Percentiles rank a stretch among this genome's conserved stretches.
Evolutionary conservation across 2,888 invertebrate genomes (phyloP).

Genomic region (Andrena bicolor): DNA sequence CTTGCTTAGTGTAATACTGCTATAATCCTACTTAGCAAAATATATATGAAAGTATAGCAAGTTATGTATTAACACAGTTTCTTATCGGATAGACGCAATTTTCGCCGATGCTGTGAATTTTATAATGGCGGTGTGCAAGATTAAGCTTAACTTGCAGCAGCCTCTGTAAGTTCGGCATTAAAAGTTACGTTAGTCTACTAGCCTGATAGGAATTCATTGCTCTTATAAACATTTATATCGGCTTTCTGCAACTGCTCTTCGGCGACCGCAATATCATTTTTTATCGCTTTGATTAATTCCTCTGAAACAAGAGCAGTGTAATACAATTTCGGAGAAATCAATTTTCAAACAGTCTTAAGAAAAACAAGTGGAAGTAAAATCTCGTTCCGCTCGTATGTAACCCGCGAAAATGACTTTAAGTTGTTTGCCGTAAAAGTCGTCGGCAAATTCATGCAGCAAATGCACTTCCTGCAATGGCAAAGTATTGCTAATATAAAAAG

Average conservation of each 20-base stretch:
- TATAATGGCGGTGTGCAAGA: too few species aligned
- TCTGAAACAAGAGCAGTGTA: slow-evolving; percentile 85
- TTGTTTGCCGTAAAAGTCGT: slow-evolving; percentile 94
- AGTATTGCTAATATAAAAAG: neutral
- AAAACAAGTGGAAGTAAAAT: slow-evolving; percentile 88
- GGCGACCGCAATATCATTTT: slow-evolving; percentile 91
- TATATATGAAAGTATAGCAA: slow-evolving; percentile 2
- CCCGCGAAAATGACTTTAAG: slow-evolving; percentile 93
- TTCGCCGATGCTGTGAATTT: too few species aligned
- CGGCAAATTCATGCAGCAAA: slow-evolving; percentile 92
- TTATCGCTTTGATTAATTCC: slow-evolving; percentile 91
- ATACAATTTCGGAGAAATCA: neutral
- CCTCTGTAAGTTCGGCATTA: neutral
- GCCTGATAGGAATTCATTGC: slow-evolving; percentile 86
- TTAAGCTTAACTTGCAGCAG: neutral
- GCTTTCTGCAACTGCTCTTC: slow-evolving; percentile 87
- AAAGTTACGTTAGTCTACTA: slow-evolving; percentile 1
- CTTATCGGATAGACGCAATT: neutral
- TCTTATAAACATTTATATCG: slow-evolving; percentile 86
- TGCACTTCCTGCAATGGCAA: slow-evolving; percentile 93
- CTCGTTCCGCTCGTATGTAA: slow-evolving; percentile 93
- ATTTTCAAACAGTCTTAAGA: slow-evolving; percentile 8
- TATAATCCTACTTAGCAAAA: slow-evolving; percentile 15
- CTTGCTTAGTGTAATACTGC: slow-evolving; percentile 13
- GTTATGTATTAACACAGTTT: neutral